These are phyloP conservation scores for Acanthurus lineatus DNA, from an alignment of 2,797 vertebrate genomes.

Conservation along the genomic window DNA sequence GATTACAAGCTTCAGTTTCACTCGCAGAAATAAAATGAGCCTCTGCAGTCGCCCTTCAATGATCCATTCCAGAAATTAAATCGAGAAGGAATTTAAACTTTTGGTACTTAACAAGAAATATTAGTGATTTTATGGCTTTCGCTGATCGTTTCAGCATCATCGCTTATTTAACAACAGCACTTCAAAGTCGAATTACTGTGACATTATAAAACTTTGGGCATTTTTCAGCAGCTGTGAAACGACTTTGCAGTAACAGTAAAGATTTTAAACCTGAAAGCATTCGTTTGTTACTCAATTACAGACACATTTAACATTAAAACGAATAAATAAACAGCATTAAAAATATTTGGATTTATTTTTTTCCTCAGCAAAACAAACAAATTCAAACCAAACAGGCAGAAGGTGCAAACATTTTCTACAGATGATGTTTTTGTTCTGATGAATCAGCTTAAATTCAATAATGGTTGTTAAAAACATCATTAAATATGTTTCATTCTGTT, in stretches of 20 bases:
- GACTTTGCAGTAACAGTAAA: not conserved
- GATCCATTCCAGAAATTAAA: not conserved
- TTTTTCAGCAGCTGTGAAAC: not conserved
- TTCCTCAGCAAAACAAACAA: not conserved
- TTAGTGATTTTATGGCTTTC: not conserved
- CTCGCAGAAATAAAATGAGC: not conserved
- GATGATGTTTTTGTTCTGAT: not conserved
- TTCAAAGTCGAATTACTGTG: not conserved
- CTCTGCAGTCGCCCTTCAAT: not conserved
- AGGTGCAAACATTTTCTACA: not conserved
- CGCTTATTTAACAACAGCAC: not conserved
- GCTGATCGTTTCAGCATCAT: not conserved
- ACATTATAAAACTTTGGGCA: not conserved
- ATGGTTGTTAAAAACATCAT: not conserved
- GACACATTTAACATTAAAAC: not conserved
- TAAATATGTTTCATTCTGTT: not conserved
- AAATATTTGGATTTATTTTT: constrained; percentile 4
- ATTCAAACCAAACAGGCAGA: not conserved
- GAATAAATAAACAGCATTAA: not conserved
- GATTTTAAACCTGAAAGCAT: not conserved
- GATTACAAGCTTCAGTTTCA: not conserved
- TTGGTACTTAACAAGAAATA: not conserved
- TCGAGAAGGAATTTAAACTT: not conserved
- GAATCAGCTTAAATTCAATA: not conserved
- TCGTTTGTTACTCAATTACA: constrained; percentile 6